A percentile compares a stretch with the other conserved stretches of the same genome.
Evolutionary conservation across 2,113 vertebrate species (phyloP).

Genomic region (Oncorhynchus kisutch): DNA sequence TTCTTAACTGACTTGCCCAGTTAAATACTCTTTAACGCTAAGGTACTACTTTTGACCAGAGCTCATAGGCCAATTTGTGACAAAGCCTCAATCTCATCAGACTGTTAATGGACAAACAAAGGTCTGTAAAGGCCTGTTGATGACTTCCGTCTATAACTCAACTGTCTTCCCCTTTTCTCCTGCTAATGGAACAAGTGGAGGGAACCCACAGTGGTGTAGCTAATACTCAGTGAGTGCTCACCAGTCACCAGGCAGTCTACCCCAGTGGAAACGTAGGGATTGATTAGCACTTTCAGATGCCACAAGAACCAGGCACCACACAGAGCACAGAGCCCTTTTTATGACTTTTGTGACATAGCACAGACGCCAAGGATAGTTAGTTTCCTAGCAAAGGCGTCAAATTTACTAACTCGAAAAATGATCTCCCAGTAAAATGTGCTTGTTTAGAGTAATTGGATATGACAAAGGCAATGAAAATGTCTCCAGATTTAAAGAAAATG

Average conservation of each 20-base stretch:
- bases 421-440: constrained; percentile 10
- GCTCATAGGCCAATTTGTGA: too few species aligned
- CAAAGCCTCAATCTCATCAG: too few species aligned
- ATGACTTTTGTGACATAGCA: constrained; percentile 13
- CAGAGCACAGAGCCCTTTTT: constrained; percentile 14
- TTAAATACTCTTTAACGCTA: neutral
- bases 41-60: too few species aligned
- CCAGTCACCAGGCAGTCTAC: neutral
- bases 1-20: neutral
- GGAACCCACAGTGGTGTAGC: too few species aligned
- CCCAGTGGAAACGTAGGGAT: neutral
- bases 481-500: constrained; percentile 2
- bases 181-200: too few species aligned
- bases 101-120: too few species aligned
- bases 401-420: constrained; percentile 3
- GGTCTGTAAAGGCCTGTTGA: too few species aligned
- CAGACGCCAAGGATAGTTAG: neutral
- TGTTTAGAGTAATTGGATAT: constrained; percentile 2
- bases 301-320: neutral
- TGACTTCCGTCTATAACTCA: too few species aligned
- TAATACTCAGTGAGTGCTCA: neutral
- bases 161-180: too few species aligned
- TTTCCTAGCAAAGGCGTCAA: constrained; percentile 1
- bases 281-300: constrained; percentile 5
- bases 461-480: constrained; percentile 2